These are phyloP conservation scores for Tychaedon coryphoeus DNA, from an alignment of 2,113 vertebrate species.

Conservation along the genomic window DNA sequence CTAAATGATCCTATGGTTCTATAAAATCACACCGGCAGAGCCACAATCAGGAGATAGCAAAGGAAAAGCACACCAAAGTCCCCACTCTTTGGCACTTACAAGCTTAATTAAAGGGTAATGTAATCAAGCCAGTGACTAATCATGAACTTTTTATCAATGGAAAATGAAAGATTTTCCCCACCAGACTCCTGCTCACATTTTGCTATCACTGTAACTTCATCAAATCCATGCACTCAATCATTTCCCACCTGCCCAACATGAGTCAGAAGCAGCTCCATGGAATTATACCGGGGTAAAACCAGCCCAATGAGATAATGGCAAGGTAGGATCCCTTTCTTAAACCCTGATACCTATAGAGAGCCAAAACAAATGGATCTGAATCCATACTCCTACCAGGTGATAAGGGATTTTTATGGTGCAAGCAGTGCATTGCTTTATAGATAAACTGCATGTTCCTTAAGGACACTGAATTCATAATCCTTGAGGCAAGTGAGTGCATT, in stretches of 20 bases:
- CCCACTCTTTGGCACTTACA: background rate
- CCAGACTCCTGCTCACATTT: background rate
- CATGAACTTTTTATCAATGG: constrained; percentile 48
- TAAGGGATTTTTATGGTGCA: background rate
- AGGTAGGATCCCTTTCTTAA: background rate
- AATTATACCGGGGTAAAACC: background rate
- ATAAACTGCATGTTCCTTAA: background rate
- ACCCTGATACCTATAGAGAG: background rate
- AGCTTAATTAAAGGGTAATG: constrained; percentile 10
- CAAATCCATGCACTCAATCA: background rate
- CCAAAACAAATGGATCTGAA: background rate
- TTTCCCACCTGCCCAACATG: background rate
- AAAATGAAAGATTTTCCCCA: background rate
- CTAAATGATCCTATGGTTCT: background rate
- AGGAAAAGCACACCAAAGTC: constrained; percentile 16
- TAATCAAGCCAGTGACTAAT: constrained; percentile 14
- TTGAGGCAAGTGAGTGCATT: background rate
- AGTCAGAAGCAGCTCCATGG: background rate
- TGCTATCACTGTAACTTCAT: background rate
- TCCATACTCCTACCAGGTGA: background rate
- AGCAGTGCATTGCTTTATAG: background rate
- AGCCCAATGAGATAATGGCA: background rate
- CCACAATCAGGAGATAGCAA: background rate
- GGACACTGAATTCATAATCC: background rate
- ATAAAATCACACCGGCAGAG: constrained; percentile 9